Evolutionary conservation across 2,113 vertebrate species (phyloP).

Genomic region (Sardina pilchardus): DNA sequence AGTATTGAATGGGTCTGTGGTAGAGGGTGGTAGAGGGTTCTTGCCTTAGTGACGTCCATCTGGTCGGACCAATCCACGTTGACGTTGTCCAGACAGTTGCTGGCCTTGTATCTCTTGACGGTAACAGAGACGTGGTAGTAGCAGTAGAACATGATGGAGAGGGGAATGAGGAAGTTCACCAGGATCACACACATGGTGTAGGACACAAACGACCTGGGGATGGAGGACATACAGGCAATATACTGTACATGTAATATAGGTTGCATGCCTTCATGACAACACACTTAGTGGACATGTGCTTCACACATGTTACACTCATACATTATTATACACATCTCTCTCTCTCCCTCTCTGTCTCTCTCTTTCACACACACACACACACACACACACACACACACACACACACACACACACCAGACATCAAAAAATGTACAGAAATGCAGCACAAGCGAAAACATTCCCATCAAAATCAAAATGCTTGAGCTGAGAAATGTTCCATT

Average conservation of each 20-base stretch:
- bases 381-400: neutral
- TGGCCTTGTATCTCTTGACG: conserved; percentile 73
- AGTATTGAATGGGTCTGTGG: neutral
- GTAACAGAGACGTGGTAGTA: conserved; percentile 88
- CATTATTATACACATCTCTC: neutral
- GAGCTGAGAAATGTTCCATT: neutral
- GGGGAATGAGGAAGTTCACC: conserved; percentile 90
- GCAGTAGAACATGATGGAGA: conserved; percentile 92
- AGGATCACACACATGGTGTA: conserved; percentile 92
- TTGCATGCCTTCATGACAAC: too few relatives aligned
- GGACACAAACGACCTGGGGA: conserved; percentile 89
- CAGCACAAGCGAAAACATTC: too few relatives aligned
- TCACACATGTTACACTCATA: neutral
- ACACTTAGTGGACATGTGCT: too few relatives aligned
- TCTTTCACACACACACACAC: too few relatives aligned
- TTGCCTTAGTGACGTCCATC: conserved; percentile 93
- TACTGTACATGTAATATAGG: too few relatives aligned
- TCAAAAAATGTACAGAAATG: too few relatives aligned
- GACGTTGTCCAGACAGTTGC: conserved; percentile 73
- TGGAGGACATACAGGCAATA: too few relatives aligned
- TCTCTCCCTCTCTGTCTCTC: too few relatives aligned
- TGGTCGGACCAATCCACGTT: conserved; percentile 91
- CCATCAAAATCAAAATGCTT: neutral
- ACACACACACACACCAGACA: neutral
- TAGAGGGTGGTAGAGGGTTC: too few relatives aligned